Conservation (phyloP, 2,888 invertebrate species). For the Agrotis exclamationis region DNA sequence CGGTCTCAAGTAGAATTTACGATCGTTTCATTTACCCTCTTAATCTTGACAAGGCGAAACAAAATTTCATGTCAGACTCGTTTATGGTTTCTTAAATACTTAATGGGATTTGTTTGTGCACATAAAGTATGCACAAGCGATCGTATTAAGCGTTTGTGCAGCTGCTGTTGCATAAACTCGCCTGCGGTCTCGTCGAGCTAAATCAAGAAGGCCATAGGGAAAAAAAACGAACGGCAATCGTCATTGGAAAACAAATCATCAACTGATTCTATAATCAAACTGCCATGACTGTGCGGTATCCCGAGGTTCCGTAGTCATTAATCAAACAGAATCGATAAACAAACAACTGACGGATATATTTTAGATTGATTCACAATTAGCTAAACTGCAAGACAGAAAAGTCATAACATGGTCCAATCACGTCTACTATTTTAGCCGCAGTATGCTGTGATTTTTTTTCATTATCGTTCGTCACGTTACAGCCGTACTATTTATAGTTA, state of each 20-base stretch:
- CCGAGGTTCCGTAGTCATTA: slow-evolving; percentile 54
- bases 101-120: slow-evolving; percentile 53
- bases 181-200: slow-evolving; percentile 32
- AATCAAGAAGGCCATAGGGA: slow-evolving; percentile 51
- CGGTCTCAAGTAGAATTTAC: slow-evolving; percentile 81
- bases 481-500: slow-evolving; percentile 40
- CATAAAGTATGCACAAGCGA: slow-evolving; percentile 4
- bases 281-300: slow-evolving; percentile 30
- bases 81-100: slow-evolving; percentile 76
- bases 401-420: slow-evolving; percentile 58
- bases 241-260: slow-evolving; percentile 55
- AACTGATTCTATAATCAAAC: slow-evolving; percentile 54
- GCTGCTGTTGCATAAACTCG: not conserved
- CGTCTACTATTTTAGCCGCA: slow-evolving; percentile 36
- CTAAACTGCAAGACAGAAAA: slow-evolving; percentile 41
- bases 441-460: slow-evolving; percentile 36
- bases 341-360: slow-evolving; percentile 61
- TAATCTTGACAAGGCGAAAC: slow-evolving; percentile 82
- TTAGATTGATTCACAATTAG: slow-evolving; percentile 61
- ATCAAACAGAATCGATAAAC: slow-evolving; percentile 57
- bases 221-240: slow-evolving; percentile 46
- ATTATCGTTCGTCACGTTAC: slow-evolving; percentile 37
- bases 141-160: slow-evolving; percentile 4
- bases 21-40: slow-evolving; percentile 87
- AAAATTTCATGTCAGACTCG: slow-evolving; percentile 78